A percentile compares a stretch with the other conserved stretches of the same genome.
Evolutionary conservation across 53 echinoderm and acorn worm species (phyloP).

Genomic region (Zoroaster sp.): DNA sequence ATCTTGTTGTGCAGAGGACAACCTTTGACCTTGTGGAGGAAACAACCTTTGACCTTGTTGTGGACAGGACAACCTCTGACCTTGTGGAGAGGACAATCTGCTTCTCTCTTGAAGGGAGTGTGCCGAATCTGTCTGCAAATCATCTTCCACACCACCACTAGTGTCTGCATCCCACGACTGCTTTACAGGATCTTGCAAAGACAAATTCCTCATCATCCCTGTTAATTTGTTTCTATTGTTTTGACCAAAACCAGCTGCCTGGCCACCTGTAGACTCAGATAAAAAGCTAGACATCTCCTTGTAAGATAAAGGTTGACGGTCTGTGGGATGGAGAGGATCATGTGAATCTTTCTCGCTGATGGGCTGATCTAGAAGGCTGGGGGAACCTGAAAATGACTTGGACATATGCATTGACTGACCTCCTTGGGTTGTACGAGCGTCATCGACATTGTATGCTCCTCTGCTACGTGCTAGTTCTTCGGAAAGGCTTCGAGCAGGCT

Average conservation of each 20-base stretch:
- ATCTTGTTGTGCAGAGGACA: not conserved
- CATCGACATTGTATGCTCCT: not conserved
- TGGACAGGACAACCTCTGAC: not conserved
- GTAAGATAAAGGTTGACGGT: too few relatives aligned
- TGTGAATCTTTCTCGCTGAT: not conserved
- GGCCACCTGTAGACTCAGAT: not conserved
- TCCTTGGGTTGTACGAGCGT: not conserved
- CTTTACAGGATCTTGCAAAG: not conserved
- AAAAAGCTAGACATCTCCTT: not conserved
- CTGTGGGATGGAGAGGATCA: too few relatives aligned
- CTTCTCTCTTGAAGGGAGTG: not conserved
- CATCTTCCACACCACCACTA: not conserved
- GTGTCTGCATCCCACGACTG: not conserved
- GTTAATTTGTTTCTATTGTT: not conserved
- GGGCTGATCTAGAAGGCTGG: not conserved
- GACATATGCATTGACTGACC: too few relatives aligned
- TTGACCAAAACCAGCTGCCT: not conserved
- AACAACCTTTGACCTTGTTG: not conserved
- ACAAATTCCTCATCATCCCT: not conserved
- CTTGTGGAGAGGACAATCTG: not conserved
- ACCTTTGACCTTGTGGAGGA: not conserved
- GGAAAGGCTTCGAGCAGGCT: too few relatives aligned
- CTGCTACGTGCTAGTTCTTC: too few relatives aligned
- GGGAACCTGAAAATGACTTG: not conserved
- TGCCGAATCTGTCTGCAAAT: conserved; percentile 25